Percentiles rank a stretch among this genome's conserved stretches.
Evolutionary conservation across 2,797 vertebrate species (phyloP).

Genomic region (Syndactyla subalaris): DNA sequence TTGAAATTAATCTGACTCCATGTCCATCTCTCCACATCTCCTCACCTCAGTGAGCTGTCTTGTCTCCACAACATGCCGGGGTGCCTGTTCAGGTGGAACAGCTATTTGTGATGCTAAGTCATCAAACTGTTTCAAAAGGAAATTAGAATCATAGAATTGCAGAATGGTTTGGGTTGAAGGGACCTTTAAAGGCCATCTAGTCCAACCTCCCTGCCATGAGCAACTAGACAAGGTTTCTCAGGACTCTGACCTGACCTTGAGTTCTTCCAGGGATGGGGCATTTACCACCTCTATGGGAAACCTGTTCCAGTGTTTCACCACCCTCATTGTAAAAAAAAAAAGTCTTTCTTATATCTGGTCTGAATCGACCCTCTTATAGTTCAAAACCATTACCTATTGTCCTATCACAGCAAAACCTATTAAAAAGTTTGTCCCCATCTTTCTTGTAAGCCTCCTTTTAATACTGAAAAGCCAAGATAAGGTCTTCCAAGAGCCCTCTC

Average conservation of each 20-base stretch:
- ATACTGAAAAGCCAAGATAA: not conserved
- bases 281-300: not conserved
- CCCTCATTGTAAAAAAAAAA: not conserved
- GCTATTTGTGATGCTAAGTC: not conserved
- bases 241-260: not conserved
- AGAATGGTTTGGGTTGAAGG: not conserved
- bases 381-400: not conserved
- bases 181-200: not conserved
- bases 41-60: not conserved
- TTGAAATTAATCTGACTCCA: not conserved
- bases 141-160: not conserved
- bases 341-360: not conserved
- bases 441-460: not conserved
- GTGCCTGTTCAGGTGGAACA: not conserved
- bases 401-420: not conserved
- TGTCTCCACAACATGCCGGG: not conserved
- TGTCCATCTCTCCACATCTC: not conserved
- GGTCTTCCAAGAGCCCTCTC: not conserved
- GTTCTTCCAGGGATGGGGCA: not conserved
- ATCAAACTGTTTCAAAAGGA: not conserved
- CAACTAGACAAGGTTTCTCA: not conserved
- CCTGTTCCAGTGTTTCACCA: not conserved
- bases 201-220: not conserved
- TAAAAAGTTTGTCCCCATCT: not conserved
- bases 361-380: not conserved